Evolutionary conservation across 2,113 vertebrate species (phyloP).

Genomic region (Cyanoderma ruficeps): DNA sequence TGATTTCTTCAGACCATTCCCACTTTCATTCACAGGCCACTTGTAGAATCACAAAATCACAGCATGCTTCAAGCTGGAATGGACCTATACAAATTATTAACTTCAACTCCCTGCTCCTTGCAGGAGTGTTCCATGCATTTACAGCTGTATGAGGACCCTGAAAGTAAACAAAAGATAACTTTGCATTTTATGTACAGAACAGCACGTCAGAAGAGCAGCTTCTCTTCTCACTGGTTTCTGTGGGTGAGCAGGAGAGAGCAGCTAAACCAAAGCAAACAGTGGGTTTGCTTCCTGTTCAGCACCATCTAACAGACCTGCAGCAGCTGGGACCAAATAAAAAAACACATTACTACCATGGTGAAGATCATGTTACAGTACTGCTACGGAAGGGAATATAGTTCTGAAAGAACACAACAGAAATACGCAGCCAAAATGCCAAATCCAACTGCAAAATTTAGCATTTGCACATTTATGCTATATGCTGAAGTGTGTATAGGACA

Average conservation of each 20-base stretch:
- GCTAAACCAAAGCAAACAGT: not conserved
- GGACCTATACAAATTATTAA: not conserved
- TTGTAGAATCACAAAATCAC: not conserved
- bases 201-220: not conserved
- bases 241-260: not conserved
- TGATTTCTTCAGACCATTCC: not conserved
- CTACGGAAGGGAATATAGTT: not conserved
- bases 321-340: not conserved
- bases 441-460: not conserved
- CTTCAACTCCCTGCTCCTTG: not conserved
- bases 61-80: not conserved
- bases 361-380: not conserved
- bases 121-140: not conserved
- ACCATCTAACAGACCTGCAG: not conserved
- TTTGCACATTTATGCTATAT: not conserved
- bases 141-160: not conserved
- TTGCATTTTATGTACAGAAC: not conserved
- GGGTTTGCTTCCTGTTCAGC: not conserved
- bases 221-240: not conserved
- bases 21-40: not conserved
- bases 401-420: not conserved
- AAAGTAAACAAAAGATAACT: not conserved
- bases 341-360: not conserved
- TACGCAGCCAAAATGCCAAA: not conserved
- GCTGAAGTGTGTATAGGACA: not conserved